Evolutionary conservation across 2,888 invertebrate species (phyloP).

Genomic region (Acanthosepion esculentum): DNA sequence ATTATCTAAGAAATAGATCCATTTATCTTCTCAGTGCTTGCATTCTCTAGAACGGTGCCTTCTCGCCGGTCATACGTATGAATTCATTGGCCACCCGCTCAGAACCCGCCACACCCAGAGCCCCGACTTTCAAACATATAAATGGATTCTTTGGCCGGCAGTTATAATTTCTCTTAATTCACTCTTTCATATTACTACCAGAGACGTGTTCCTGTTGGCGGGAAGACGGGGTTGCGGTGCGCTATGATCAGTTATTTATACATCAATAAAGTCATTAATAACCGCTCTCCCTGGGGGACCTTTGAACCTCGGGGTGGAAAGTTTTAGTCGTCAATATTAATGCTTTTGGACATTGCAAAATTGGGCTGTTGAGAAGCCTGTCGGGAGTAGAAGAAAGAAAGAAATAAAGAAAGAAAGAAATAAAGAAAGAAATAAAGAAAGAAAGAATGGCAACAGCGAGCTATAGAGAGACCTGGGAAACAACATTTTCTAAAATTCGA

Average conservation of each 20-base stretch:
- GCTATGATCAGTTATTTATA: neutral
- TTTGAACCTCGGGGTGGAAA: neutral
- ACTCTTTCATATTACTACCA: neutral
- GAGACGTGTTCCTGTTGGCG: neutral
- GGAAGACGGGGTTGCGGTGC: neutral
- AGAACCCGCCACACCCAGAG: neutral
- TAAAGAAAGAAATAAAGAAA: neutral
- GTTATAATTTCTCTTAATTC: conserved; percentile 20
- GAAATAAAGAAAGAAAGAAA: neutral
- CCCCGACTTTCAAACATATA: neutral
- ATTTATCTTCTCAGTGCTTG: neutral
- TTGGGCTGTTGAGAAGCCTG: neutral
- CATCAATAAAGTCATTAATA: conserved; percentile 23
- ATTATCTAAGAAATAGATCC: conserved; percentile 33
- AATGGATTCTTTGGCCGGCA: neutral
- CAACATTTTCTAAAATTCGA: no score
- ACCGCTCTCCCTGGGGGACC: neutral
- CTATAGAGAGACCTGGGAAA: no score
- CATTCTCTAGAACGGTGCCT: neutral
- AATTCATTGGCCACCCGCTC: neutral
- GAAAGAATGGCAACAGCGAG: no score
- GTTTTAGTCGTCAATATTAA: neutral
- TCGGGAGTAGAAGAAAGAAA: neutral
- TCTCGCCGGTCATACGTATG: neutral
- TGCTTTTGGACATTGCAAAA: conserved; percentile 4